Evolutionary conservation across 2,888 invertebrate genomes (phyloP), one percentile per base, ranked within the genome.

Genomic region (Odontocerum albicorne): DNA sequence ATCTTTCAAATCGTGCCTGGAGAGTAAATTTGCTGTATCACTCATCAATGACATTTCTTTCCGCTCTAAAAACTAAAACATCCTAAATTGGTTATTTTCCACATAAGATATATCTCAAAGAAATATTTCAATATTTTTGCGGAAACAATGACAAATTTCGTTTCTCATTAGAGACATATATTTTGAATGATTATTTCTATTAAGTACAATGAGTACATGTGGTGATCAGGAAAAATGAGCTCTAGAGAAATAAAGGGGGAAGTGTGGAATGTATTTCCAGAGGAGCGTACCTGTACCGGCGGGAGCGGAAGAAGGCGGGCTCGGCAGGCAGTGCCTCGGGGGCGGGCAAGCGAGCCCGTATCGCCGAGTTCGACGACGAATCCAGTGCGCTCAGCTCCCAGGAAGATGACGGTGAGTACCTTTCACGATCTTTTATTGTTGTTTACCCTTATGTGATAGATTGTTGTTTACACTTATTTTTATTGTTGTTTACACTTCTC

Each of bases 221-320:
- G 8, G 8, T 27, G 27, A 7, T 27, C 8, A 8, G 27, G 8
- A 27, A 7, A 27, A 8, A 7, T 27, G 8, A 27, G 8, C 8
- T 27, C 8, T 27, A 27, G 8, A 7, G 6, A 7, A 8, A 27
- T 6, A 7, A 7, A 6, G 6, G 6, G 6, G 27, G 27, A 27
- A 27, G 27, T 7, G 27, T 27, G 6, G 8, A 27, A 12, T 17
- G 31, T 49, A 47, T 42, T 69, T 67, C 49, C 66, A 88, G 88
- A 64, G 88, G 88, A 62, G 87, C 88, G 2, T 89, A 88, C 72
- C 71, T 90, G 52, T 90, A 89, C 69, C 79, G 88, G 45, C 82
- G 85, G 58, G 90, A 89, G 65, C 80, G 88, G 32, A 90, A 88
- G 67, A 90, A 89, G 67, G 80, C 73, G 65, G 75, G 68, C 3